phyloP scores from a whole-genome alignment of 2,888 invertebrate genomes.

The Caenorhabditis doughertyi region DNA sequence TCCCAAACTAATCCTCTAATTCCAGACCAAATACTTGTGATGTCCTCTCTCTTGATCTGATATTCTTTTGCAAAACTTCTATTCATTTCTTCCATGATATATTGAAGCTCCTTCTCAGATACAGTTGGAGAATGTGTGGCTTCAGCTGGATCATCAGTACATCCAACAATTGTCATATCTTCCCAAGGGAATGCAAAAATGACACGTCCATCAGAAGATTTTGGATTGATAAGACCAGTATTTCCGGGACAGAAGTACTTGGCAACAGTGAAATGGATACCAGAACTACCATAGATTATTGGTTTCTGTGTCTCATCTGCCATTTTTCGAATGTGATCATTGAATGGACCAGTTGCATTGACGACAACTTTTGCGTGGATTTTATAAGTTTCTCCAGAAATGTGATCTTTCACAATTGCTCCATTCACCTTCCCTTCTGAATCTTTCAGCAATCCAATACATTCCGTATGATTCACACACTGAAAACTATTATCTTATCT shows the following conservation, averaged over 20 bases:
- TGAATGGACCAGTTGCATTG: constrained; percentile 52
- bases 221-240: constrained; percentile 36
- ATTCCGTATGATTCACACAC: constrained; percentile 53
- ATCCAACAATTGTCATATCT: constrained; percentile 36
- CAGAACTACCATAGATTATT: constrained; percentile 47
- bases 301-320: constrained; percentile 26
- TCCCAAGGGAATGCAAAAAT: constrained; percentile 53
- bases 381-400: constrained; percentile 35
- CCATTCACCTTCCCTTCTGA: constrained; percentile 41
- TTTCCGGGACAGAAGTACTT: constrained; percentile 50
- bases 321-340: constrained; percentile 46
- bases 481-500: not conserved
- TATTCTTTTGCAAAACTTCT: constrained; percentile 36
- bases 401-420: constrained; percentile 43
- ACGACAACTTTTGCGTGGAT: constrained; percentile 50
- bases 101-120: constrained; percentile 31
- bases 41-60: constrained; percentile 44
- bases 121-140: constrained; percentile 27
- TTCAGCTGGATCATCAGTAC: constrained; percentile 26
- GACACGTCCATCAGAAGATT: constrained; percentile 48
- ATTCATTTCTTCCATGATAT: constrained; percentile 52
- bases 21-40: constrained; percentile 49
- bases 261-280: constrained; percentile 44
- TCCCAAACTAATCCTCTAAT: constrained; percentile 45
- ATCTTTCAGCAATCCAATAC: constrained; percentile 38